phyloP scores from a whole-genome alignment of 2,113 vertebrate genomes.

The Ctenodactylus gundi region DNA sequence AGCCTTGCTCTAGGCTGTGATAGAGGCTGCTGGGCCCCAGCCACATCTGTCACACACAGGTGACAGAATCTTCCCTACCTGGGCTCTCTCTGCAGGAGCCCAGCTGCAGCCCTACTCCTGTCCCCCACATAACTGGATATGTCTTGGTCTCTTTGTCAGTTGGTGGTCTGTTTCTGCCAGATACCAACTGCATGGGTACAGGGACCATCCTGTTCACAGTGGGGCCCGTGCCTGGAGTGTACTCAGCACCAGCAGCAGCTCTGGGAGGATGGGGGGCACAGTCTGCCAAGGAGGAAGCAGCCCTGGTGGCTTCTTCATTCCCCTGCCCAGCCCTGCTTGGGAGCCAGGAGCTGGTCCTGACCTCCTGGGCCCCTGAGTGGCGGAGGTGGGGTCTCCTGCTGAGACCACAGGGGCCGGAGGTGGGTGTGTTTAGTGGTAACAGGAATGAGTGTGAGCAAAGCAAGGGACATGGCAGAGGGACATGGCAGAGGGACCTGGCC shows the following conservation, averaged over 20 bases:
- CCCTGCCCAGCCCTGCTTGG: neutral
- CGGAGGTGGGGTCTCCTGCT: neutral
- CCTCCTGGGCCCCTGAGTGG: neutral
- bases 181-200: neutral
- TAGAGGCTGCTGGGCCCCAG: too few species aligned
- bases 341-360: neutral
- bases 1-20: neutral
- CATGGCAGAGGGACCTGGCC: too few species aligned
- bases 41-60: too few species aligned
- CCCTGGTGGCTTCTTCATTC: neutral
- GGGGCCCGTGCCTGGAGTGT: rapidly evolving
- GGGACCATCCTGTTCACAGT: neutral
- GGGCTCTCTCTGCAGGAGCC: neutral
- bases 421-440: neutral
- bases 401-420: neutral
- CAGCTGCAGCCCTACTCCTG: neutral
- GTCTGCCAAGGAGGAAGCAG: neutral
- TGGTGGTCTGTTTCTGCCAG: neutral
- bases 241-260: neutral
- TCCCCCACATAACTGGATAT: too few species aligned
- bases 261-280: too few species aligned
- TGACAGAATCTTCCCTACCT: neutral
- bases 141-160: neutral
- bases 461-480: neutral
- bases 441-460: rapidly evolving